Conservation (phyloP, 2,113 vertebrate genomes). For the Orthochromis malagaraziensis region DNA sequence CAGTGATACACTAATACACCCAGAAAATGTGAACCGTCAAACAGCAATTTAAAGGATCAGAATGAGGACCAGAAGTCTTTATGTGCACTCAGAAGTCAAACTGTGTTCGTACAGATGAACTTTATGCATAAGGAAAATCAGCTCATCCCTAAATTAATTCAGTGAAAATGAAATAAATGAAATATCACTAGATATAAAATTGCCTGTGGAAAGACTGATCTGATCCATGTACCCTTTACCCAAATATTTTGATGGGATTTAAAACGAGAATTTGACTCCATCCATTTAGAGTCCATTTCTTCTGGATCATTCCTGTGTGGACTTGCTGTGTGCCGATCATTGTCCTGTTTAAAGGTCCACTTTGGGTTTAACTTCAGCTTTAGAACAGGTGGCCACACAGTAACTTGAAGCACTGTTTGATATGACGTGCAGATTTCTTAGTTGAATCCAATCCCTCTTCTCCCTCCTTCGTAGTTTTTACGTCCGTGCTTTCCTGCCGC, state of each 20-base stretch:
- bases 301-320: background rate
- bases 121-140: background rate
- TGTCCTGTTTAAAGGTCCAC: background rate
- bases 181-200: background rate
- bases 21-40: background rate
- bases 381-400: background rate
- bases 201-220: background rate
- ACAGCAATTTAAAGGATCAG: background rate
- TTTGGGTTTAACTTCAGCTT: background rate
- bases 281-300: background rate
- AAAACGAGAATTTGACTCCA: background rate
- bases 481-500: background rate
- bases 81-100: background rate
- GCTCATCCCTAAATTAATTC: background rate
- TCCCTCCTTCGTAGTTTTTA: background rate
- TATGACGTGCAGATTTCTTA: background rate
- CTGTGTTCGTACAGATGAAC: background rate
- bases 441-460: background rate
- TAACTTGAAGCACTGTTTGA: background rate
- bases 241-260: background rate
- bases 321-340: background rate
- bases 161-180: background rate
- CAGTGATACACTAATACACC: background rate
- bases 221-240: background rate
- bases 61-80: background rate